Percentiles rank a stretch among this genome's conserved stretches.
Conservation (phyloP, 2,888 invertebrate species). For the Euplagia quadripunctaria region DNA sequence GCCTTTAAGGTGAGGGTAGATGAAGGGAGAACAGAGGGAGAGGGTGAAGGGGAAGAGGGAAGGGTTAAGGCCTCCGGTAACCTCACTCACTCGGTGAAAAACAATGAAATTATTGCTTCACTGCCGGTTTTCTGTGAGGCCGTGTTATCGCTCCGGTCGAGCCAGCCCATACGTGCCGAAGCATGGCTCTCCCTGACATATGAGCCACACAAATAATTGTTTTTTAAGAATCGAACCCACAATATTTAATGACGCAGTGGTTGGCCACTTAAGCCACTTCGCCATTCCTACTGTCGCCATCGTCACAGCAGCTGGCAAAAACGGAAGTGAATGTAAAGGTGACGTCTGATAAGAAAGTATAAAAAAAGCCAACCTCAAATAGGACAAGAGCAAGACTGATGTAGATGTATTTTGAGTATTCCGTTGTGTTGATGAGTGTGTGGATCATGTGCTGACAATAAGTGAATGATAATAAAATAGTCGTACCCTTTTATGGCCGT, state of each 20-base stretch:
- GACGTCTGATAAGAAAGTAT: not conserved
- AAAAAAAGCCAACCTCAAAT: not conserved
- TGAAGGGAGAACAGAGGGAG: no score
- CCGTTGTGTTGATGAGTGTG: not conserved
- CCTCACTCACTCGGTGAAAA: no score
- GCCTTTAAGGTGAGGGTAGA: no score
- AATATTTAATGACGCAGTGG: not conserved
- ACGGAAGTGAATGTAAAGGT: not conserved
- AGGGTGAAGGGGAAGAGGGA: no score
- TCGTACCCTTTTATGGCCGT: not conserved
- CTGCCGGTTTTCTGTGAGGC: no score
- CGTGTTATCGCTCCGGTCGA: not conserved
- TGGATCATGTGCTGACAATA: not conserved
- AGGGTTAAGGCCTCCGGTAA: no score
- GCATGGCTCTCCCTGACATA: no score
- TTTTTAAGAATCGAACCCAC: not conserved
- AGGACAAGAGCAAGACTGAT: not conserved
- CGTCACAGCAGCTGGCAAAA: not conserved
- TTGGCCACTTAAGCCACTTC: not conserved
- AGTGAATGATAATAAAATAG: not conserved
- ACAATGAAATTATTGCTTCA: no score
- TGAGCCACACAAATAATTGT: not conserved
- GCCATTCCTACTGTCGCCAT: not conserved
- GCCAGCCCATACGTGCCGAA: no score
- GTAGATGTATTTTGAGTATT: not conserved